A percentile compares a stretch with the other conserved stretches of the same genome.
Evolutionary conservation across 2,797 vertebrate genomes (phyloP).

Genomic region (Ammospiza maritima): DNA sequence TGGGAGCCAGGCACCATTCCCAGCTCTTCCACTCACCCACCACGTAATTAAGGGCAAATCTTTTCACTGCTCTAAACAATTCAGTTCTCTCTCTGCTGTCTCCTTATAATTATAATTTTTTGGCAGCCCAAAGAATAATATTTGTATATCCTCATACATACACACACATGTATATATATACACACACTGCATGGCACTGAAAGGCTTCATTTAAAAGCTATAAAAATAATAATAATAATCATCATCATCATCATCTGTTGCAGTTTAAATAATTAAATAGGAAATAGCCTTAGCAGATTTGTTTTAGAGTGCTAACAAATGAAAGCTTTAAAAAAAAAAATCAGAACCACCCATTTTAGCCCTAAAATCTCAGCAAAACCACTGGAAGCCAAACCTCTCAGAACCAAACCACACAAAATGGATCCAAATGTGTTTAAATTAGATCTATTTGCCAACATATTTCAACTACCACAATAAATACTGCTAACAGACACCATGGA

Average conservation of each 20-base stretch:
- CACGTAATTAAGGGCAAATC: background rate
- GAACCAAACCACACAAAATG: background rate
- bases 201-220: background rate
- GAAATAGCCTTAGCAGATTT: background rate
- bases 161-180: background rate
- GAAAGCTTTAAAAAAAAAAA: background rate
- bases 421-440: background rate
- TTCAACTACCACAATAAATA: background rate
- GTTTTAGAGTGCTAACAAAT: background rate
- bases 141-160: background rate
- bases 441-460: background rate
- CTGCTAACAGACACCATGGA: background rate
- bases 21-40: background rate
- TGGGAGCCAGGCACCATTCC: background rate
- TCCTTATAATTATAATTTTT: background rate
- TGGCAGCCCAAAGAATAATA: constrained; percentile 17
- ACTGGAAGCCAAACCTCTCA: background rate
- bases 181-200: background rate
- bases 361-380: background rate
- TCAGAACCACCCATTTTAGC: background rate
- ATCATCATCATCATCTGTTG: background rate
- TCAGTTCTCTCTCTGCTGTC: background rate
- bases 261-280: background rate
- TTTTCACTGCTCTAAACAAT: constrained; percentile 18
- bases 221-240: background rate